Evolutionary conservation across 2,888 invertebrate genomes (phyloP).

Genomic region (Sarcophaga subvicina): DNA sequence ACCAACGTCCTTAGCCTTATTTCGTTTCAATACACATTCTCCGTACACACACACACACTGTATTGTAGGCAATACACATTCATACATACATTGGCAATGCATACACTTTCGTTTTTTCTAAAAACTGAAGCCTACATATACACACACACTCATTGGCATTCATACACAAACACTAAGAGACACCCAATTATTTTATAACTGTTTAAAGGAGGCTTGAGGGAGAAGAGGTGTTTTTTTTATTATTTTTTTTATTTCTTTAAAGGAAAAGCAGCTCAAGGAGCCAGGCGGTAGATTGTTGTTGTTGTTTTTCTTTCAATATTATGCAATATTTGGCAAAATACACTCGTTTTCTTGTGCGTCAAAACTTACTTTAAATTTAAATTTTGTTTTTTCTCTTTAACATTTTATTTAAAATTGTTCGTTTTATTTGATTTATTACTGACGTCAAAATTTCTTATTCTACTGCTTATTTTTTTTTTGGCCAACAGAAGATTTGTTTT

Average conservation of each 20-base stretch:
- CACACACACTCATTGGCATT: conserved; percentile 11
- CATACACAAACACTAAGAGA: conserved; percentile 46
- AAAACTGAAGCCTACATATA: neutral
- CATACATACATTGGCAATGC: conserved; percentile 14
- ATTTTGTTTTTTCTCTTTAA: neutral
- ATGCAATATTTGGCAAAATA: conserved; percentile 52
- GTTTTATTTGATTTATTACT: conserved; percentile 17
- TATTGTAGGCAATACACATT: neutral
- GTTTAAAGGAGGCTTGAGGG: conserved; percentile 30
- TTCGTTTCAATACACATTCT: conserved; percentile 60
- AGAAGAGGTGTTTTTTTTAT: neutral
- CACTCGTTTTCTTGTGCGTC: neutral
- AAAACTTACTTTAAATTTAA: conserved; percentile 56
- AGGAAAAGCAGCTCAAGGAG: neutral
- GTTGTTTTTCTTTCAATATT: conserved; percentile 53
- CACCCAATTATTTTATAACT: conserved; percentile 62
- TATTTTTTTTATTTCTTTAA: neutral
- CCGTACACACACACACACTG: neutral
- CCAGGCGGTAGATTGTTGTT: conserved; percentile 23
- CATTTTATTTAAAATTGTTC: conserved; percentile 11
- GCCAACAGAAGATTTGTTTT: conserved; percentile 50
- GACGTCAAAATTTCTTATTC: conserved; percentile 41
- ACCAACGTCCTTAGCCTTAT: conserved; percentile 69
- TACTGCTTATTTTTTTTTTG: neutral
- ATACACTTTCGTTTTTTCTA: neutral